Evolutionary conservation across 2,113 vertebrate genomes (phyloP), one percentile per base, ranked within the genome.

Genomic region (Oryzias curvinotus): DNA sequence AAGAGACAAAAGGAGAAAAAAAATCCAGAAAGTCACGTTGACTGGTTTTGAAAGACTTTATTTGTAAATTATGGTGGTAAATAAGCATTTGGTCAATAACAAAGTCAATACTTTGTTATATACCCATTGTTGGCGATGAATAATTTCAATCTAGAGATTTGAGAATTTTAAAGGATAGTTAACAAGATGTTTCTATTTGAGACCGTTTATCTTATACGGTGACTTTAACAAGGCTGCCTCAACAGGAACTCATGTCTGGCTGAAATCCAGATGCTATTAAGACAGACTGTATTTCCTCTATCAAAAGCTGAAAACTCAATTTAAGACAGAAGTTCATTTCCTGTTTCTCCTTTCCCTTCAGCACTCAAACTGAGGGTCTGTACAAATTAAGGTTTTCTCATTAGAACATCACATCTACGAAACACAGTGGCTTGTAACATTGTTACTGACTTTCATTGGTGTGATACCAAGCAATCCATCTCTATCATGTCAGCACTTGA

Each of bases 161-260:
- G 21, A 23, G 21, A 23, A 23, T 23, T 23, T 23, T 23, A 23
- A 23, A 23, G 21, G 21, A 23, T 23, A 23, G 21, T 23, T 23
- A 78, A 66, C 73, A 30, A 54, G 47, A 63, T 75, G 68, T 73
- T 47, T 69, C 71, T 51, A 51, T 54, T 56, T 65, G 71, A 72
- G 63, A 43, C 52, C 67, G 57, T 80, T 82, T 80, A 73, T 82
- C 53, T n/a, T 55, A 64, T 48, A 68, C 49, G 36, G 23, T 75
- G 75, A 67, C 58, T 84, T 66, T 56, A 64, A 57, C 77, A 56
- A n/a, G 45, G 67, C 44, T 72, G 66, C 72, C 59, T 19, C 75
- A 75, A 62, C 65, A 57, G 41, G 65, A 23, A 54, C 56, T 42
- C 17, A 28, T 66, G 66, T 66, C 75, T 71, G 62, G 75, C 58